Evolutionary conservation across 2,113 vertebrate species (phyloP).

Genomic region (Cyanoderma ruficeps): DNA sequence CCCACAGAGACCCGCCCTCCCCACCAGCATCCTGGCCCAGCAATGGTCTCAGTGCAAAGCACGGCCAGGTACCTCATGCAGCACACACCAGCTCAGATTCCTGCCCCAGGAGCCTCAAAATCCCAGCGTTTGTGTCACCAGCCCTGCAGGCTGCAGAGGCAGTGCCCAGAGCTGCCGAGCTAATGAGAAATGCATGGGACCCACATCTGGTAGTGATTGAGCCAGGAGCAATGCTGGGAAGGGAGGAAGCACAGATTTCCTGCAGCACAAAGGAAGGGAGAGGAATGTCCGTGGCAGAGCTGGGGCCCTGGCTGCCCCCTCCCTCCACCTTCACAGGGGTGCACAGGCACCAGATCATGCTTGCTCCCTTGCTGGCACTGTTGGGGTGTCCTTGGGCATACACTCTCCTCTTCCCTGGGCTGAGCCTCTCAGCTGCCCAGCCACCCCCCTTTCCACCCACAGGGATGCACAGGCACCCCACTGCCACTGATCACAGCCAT

Average conservation of each 20-base stretch:
- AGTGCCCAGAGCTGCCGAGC: constrained; percentile 71
- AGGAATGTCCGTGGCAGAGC: constrained; percentile 72
- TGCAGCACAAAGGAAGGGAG: constrained; percentile 84
- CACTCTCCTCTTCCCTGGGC: background rate
- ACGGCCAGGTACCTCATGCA: background rate
- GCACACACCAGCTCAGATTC: constrained; percentile 41
- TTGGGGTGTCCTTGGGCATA: background rate
- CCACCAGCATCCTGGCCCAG: too few relatives aligned
- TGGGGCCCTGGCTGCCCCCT: background rate
- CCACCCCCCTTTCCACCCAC: accelerated
- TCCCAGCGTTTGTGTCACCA: constrained; percentile 41
- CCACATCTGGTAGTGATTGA: constrained; percentile 96
- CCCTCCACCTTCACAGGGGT: background rate
- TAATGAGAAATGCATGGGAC: constrained; percentile 80
- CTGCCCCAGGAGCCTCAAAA: constrained; percentile 61
- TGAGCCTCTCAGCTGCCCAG: accelerated
- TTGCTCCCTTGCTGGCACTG: accelerated
- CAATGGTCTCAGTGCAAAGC: accelerated
- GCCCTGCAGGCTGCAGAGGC: constrained; percentile 72
- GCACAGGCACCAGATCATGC: accelerated
- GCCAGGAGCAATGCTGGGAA: constrained; percentile 79
- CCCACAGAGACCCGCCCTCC: accelerated
- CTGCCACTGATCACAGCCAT: accelerated
- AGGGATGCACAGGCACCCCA: background rate
- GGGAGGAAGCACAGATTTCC: constrained; percentile 89